Evolutionary conservation across 1,140 invertebrate species (phyloP).

Genomic region (Brachystomella parvula): DNA sequence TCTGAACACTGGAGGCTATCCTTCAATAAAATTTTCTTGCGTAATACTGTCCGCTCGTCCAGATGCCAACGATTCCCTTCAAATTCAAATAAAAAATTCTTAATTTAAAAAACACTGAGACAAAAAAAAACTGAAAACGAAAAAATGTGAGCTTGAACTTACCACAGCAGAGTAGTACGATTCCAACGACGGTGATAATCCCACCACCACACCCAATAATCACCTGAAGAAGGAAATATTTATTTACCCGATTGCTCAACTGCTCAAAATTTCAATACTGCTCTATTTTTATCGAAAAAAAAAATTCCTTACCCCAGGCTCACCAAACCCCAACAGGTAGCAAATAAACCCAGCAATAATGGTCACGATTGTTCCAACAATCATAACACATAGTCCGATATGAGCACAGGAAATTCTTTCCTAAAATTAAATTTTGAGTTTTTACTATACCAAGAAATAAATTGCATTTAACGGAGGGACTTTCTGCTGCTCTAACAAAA

Average conservation of each 20-base stretch:
- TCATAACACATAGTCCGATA: constrained; percentile 12
- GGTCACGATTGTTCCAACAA: neutral
- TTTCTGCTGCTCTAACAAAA: neutral
- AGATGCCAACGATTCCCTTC: neutral
- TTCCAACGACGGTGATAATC: neutral
- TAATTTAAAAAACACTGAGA: neutral
- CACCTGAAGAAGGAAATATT: neutral
- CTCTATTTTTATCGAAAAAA: neutral
- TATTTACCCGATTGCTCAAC: neutral
- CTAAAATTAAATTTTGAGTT: constrained; percentile 8
- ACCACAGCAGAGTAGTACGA: constrained; percentile 13
- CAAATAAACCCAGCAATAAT: constrained; percentile 11
- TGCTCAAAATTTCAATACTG: neutral
- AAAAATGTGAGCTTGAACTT: neutral
- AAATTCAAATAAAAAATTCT: neutral
- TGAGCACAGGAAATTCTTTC: constrained; percentile 12
- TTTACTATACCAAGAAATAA: neutral
- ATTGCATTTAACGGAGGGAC: neutral
- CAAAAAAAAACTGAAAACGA: constrained; percentile 3
- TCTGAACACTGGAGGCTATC: neutral
- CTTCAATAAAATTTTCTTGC: neutral
- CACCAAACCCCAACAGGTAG: constrained; percentile 8
- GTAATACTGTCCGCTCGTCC: neutral
- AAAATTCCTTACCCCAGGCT: constrained; percentile 13
- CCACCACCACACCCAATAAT: constrained; percentile 12